Conservation (phyloP, 2,797 vertebrate genomes). For the Rhabdomys pumilio region DNA sequence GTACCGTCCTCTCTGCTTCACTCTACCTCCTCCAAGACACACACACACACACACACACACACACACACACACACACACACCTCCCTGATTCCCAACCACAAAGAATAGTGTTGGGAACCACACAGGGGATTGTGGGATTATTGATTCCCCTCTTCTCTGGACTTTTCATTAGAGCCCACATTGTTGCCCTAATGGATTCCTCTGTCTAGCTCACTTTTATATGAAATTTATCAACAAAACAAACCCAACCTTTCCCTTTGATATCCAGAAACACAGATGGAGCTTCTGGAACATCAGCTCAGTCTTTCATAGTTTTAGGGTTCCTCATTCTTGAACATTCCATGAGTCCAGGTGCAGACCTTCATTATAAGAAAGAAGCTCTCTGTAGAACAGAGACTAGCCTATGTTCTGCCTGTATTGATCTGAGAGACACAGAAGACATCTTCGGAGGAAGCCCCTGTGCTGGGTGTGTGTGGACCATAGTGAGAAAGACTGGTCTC, state of each 20-base stretch:
- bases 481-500: background rate
- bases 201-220: conserved; percentile 48
- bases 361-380: background rate
- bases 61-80: background rate
- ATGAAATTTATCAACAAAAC: conserved; percentile 60
- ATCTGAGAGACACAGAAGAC: background rate
- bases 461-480: background rate
- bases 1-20: background rate
- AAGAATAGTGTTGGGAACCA: conserved; percentile 11
- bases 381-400: background rate
- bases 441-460: too few relatives aligned
- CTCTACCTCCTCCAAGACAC: background rate
- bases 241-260: background rate
- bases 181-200: conserved; percentile 34
- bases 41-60: too few relatives aligned
- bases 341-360: background rate
- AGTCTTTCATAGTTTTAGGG: background rate
- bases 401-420: background rate
- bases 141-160: conserved; percentile 66
- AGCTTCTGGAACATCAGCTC: background rate
- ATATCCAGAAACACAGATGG: background rate
- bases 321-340: background rate
- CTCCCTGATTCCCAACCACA: conserved; percentile 53
- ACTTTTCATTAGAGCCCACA: conserved; percentile 77
- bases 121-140: background rate